Conservation (phyloP, 2,888 invertebrate species). For the Syrista parreyssii region DNA sequence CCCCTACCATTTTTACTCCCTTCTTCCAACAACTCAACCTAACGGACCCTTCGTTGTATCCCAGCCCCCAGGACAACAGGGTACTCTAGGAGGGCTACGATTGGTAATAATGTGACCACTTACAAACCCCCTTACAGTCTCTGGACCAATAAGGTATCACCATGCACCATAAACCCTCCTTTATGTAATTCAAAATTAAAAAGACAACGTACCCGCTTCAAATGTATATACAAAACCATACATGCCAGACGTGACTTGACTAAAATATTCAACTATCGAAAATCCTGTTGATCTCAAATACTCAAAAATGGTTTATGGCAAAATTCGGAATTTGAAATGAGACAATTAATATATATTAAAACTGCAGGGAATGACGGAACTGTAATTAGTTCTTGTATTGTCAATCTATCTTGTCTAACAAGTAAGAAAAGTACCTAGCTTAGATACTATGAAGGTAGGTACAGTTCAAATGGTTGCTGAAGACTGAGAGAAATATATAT, state of each 20-base stretch:
- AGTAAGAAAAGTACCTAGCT: not conserved
- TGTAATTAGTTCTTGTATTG: not conserved
- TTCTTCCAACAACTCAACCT: not conserved
- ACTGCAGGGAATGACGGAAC: not conserved
- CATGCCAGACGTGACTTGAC: not conserved
- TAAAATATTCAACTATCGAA: not conserved
- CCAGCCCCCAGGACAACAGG: not conserved
- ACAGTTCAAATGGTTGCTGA: not conserved
- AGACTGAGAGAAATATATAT: constrained; percentile 35
- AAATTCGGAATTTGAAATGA: not conserved
- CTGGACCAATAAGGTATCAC: not conserved
- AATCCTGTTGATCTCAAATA: not conserved
- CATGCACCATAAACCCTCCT: not conserved
- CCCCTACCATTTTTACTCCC: constrained; percentile 5
- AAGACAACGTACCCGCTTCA: not conserved
- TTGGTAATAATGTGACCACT: not conserved
- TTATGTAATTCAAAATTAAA: not conserved
- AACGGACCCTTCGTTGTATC: not conserved
- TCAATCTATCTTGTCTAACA: not conserved
- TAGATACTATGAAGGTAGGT: not conserved
- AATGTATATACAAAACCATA: not conserved
- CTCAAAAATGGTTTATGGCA: not conserved
- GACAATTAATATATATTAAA: not conserved
- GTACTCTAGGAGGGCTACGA: not conserved
- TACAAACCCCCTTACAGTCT: not conserved